Evolutionary conservation across 1,140 invertebrate species (phyloP).

Genomic region (Cherax destructor): DNA sequence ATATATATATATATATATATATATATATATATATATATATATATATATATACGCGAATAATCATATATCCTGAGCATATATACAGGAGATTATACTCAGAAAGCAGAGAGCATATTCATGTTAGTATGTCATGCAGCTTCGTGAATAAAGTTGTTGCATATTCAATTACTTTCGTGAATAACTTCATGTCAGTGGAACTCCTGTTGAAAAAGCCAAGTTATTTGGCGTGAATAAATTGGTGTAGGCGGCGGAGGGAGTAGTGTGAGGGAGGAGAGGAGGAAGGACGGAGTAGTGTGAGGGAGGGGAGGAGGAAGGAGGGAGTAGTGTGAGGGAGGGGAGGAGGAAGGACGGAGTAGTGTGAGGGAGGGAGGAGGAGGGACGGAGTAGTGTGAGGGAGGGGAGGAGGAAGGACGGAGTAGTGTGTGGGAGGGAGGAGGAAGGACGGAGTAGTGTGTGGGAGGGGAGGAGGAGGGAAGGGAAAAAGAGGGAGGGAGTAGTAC

Average conservation of each 20-base stretch:
- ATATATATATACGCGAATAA: background rate
- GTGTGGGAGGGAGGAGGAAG: no score
- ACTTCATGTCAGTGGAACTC: background rate
- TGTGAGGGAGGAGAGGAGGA: no score
- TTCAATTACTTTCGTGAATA: background rate
- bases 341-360: no score
- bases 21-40: slow-evolving; percentile 2
- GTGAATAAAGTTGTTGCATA: background rate
- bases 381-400: no score
- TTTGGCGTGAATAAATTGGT: background rate
- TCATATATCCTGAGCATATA: background rate
- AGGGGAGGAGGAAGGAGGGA: no score
- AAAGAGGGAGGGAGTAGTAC: no score
- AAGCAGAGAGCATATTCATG: background rate
- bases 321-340: no score
- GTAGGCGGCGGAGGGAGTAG: background rate
- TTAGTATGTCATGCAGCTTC: background rate
- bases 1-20: background rate
- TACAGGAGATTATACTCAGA: background rate
- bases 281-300: no score
- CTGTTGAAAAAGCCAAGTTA: background rate
- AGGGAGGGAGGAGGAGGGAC: no score
- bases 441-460: no score
- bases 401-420: no score
- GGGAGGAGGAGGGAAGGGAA: no score